These are phyloP conservation scores for Plebejus melissa DNA, from an alignment of 2,888 invertebrate genomes.

Conservation along the genomic window DNA sequence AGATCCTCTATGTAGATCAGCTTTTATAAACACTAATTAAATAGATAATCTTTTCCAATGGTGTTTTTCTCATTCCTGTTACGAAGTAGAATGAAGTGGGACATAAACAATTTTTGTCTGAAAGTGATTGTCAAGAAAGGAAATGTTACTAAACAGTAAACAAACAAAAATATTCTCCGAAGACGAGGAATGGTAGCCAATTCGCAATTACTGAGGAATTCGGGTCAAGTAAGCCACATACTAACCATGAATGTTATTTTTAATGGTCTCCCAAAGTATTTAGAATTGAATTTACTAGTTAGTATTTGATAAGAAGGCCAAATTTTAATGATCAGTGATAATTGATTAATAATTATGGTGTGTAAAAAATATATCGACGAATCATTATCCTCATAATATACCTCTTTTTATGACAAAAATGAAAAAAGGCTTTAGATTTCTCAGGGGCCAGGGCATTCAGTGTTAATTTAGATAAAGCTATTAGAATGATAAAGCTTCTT, in stretches of 20 bases:
- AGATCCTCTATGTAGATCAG: no score
- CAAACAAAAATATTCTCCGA: background rate
- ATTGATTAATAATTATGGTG: background rate
- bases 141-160: background rate
- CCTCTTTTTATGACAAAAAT: no score
- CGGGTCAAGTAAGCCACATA: constrained; percentile 14
- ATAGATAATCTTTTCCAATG: no score
- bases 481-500: background rate
- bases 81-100: no score
- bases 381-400: no score
- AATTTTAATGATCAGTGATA: background rate
- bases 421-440: no score
- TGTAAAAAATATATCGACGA: no score
- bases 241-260: constrained; percentile 17
- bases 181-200: background rate
- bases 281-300: constrained; percentile 1
- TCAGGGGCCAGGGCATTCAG: no score
- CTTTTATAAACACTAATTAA: no score
- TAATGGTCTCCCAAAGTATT: constrained; percentile 2
- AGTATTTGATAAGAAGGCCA: background rate
- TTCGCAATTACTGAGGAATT: constrained; percentile 3
- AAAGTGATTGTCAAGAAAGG: background rate
- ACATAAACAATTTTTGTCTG: no score
- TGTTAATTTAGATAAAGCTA: background rate
- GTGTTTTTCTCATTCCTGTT: no score